Conservation (phyloP, 2,888 invertebrate genomes). For the Habroteleia sp. region DNA sequence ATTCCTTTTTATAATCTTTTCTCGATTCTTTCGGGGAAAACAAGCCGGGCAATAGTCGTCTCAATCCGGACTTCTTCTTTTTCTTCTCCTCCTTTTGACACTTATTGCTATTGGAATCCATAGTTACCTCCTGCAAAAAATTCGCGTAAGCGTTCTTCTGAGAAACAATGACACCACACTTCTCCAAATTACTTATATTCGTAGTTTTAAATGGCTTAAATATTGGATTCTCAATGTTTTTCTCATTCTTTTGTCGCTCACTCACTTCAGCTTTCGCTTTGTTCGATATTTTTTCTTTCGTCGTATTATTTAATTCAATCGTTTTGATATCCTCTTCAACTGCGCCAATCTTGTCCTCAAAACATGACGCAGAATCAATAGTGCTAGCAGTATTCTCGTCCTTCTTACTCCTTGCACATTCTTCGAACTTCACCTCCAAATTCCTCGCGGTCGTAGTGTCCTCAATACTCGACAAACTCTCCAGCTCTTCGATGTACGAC, state of each 20-base stretch:
- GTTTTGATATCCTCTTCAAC: slow-evolving; percentile 69
- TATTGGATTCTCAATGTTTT: neutral
- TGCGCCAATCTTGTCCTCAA: slow-evolving; percentile 72
- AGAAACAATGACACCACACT: slow-evolving; percentile 15
- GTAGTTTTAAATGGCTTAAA: slow-evolving; percentile 12
- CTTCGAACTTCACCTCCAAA: slow-evolving; percentile 55
- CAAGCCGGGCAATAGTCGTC: slow-evolving; percentile 74
- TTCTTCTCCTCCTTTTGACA: slow-evolving; percentile 80
- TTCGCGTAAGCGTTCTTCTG: slow-evolving; percentile 75
- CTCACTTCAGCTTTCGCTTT: neutral
- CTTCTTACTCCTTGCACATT: slow-evolving; percentile 31
- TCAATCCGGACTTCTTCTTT: slow-evolving; percentile 75
- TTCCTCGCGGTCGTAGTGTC: slow-evolving; percentile 31
- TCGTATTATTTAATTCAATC: slow-evolving; percentile 9
- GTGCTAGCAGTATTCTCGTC: slow-evolving; percentile 70
- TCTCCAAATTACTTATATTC: slow-evolving; percentile 12
- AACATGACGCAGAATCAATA: slow-evolving; percentile 73
- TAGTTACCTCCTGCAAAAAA: slow-evolving; percentile 74
- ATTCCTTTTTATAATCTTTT: slow-evolving; percentile 73
- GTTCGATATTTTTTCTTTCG: neutral
- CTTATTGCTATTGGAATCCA: slow-evolving; percentile 75
- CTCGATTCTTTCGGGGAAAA: slow-evolving; percentile 77
- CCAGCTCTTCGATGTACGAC: slow-evolving; percentile 75
- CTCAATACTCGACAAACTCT: slow-evolving; percentile 70
- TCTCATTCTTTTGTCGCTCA: neutral